Percentiles rank a stretch among this genome's conserved stretches.
These are phyloP conservation scores for Ophiodon elongatus DNA, from an alignment of 2,113 vertebrate genomes.

Conservation along the genomic window DNA sequence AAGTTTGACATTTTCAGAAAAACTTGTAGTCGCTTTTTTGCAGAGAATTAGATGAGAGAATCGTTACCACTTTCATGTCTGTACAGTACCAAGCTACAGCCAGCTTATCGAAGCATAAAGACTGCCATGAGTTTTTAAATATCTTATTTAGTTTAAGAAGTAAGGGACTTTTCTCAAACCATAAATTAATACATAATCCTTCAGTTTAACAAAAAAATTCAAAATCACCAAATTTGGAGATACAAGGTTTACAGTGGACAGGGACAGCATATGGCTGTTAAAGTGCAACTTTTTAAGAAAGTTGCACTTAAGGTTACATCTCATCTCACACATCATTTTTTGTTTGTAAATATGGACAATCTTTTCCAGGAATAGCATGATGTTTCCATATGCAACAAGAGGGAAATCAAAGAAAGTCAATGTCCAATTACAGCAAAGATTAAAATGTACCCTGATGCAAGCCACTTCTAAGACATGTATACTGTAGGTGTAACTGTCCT, in stretches of 20 bases:
- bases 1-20: slow-evolving; percentile 6
- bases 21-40: background rate
- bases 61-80: background rate
- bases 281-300: background rate
- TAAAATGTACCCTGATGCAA: background rate
- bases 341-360: background rate
- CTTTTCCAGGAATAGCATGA: background rate
- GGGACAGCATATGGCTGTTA: background rate
- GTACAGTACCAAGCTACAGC: background rate
- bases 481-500: background rate
- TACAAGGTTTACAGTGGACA: background rate
- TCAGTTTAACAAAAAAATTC: background rate
- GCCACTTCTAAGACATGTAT: background rate
- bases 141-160: background rate
- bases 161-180: background rate
- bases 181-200: background rate
- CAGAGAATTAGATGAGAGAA: background rate
- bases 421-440: background rate
- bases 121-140: background rate
- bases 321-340: background rate
- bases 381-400: background rate
- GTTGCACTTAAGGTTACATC: background rate
- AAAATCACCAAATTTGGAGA: background rate
- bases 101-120: background rate
- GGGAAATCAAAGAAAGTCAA: background rate